These are phyloP conservation scores for Progne subis DNA, from an alignment of 2,113 vertebrate genomes.

Conservation along the genomic window DNA sequence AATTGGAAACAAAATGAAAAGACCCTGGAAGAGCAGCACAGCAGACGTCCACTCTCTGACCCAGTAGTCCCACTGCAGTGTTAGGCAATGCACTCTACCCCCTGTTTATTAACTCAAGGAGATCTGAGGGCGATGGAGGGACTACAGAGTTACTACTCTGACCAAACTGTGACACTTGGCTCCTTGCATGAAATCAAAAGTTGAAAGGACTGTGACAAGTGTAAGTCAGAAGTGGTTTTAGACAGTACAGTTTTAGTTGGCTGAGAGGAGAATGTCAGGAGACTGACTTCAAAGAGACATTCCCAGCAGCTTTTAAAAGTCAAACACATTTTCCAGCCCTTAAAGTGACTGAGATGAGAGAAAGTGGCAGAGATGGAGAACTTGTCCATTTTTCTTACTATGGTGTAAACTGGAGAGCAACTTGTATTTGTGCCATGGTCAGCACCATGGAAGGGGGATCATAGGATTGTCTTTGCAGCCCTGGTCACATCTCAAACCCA, in stretches of 20 bases:
- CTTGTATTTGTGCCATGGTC: rapidly evolving
- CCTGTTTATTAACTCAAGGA: not conserved
- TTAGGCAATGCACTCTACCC: not conserved
- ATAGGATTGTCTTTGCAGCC: rapidly evolving
- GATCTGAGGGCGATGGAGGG: not conserved
- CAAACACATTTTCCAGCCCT: not conserved
- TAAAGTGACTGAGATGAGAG: not conserved
- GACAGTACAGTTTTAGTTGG: not conserved
- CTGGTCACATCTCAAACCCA: not conserved
- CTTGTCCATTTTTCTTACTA: not conserved
- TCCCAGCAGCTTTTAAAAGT: not conserved
- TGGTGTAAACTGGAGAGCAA: not conserved
- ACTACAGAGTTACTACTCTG: not conserved
- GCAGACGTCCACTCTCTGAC: not conserved
- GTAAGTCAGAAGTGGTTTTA: not conserved
- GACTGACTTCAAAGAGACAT: not conserved
- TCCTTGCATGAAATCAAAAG: not conserved
- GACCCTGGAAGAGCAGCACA: not conserved
- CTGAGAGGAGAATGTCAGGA: not conserved
- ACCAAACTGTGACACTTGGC: not conserved
- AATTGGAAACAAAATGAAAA: not conserved
- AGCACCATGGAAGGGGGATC: not conserved
- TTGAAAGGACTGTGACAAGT: not conserved
- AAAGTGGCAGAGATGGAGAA: not conserved
- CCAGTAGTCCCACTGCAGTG: not conserved